Evolutionary conservation across 2,888 invertebrate genomes (phyloP), one percentile per base, ranked within the genome.

Genomic region (Cacoxenus indagator): DNA sequence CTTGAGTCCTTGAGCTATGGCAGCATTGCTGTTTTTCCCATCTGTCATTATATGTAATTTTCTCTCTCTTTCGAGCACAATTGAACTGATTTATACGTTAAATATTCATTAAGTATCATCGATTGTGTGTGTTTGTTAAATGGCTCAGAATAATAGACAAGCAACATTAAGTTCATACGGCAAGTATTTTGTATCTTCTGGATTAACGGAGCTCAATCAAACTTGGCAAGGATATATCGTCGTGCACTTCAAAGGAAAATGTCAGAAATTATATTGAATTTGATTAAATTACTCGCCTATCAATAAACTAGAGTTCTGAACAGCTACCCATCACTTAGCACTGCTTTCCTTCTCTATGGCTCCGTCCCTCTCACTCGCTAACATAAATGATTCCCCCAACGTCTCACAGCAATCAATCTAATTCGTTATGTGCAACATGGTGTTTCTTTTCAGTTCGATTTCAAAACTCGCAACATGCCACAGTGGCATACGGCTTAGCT

Each of bases 381-480:
- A 2, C 17, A 43, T n/a, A 1, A 43, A n/a, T 5, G 11, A 43
- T 51, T 54, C n/a, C 37, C 9, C 24, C 11, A 19, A 72, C 59
- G 51, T 64, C 84, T 69, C 84, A 61, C 61, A 72, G 76, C 80
- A 80, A 81, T 84, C 83, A 80, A 80, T 77, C 84, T 83, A 80
- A 80, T 80, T 80, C 81, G 77, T 81, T 81, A 76, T 74, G 72
- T 62, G 54, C 54, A 61, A 67, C 43, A 24, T 17, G 61, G 9
- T 22, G 37, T 57, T n/a, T n/a, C n/a, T n/a, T n/a, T n/a, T n/a
- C n/a, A n/a, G n/a, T n/a, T n/a, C n/a, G n/a, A n/a, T n/a, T n/a
- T n/a, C n/a, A n/a, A n/a, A n/a, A n/a, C n/a, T n/a, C n/a, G n/a
- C n/a, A n/a, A n/a, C n/a, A n/a, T n/a, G n/a, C n/a, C n/a, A n/a